These are phyloP conservation scores for Diabrotica virgifera DNA, from an alignment of 1,140 invertebrate genomes.

Conservation along the genomic window DNA sequence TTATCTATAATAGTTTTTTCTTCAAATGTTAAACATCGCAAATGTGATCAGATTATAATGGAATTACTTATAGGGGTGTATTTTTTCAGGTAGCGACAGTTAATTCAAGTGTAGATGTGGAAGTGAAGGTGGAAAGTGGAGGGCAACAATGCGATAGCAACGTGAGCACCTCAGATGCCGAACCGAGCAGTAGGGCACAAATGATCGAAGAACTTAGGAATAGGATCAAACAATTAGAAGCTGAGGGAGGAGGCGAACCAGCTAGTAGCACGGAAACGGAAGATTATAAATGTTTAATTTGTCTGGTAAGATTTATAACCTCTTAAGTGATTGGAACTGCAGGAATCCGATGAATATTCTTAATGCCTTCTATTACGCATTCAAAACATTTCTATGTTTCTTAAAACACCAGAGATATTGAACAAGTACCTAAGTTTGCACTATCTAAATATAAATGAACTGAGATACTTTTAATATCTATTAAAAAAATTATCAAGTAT, in stretches of 20 bases:
- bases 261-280: conserved; percentile 39
- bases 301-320: conserved; percentile 59
- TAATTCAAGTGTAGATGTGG: conserved; percentile 47
- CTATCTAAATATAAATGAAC: neutral
- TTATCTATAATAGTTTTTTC: too few relatives aligned
- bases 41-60: too few relatives aligned
- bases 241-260: conserved; percentile 49
- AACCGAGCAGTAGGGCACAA: conserved; percentile 53
- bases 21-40: too few relatives aligned
- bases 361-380: neutral
- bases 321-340: conserved; percentile 8
- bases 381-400: neutral
- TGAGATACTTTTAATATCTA: neutral
- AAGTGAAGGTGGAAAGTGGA: conserved; percentile 41
- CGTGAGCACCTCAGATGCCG: conserved; percentile 50
- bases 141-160: conserved; percentile 48
- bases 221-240: conserved; percentile 64
- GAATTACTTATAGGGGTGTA: too few relatives aligned
- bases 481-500: neutral
- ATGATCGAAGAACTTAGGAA: conserved; percentile 65
- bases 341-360: too few relatives aligned
- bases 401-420: neutral
- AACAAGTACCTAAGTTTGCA: neutral
- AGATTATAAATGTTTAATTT: conserved; percentile 69
- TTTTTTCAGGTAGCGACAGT: conserved; percentile 41